Conservation (phyloP, 1,140 invertebrate species). For the Brachystomella parvula region DNA sequence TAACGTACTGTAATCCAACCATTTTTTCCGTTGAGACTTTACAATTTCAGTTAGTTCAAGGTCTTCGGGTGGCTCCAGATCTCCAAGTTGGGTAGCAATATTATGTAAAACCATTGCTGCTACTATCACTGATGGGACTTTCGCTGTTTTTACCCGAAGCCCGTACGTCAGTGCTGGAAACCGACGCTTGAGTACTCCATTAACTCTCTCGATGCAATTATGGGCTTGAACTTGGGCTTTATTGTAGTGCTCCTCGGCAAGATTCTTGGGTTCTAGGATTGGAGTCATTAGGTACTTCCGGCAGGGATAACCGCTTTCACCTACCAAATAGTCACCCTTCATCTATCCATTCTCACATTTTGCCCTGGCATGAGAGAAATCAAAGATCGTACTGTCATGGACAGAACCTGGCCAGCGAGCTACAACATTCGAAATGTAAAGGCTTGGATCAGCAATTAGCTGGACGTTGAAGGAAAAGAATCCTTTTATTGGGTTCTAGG, state of each 20-base stretch:
- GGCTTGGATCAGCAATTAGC: slow-evolving; percentile 25
- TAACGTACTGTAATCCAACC: neutral
- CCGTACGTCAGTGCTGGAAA: neutral
- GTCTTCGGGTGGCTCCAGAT: neutral
- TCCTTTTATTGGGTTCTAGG: slow-evolving; percentile 21
- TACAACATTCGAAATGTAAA: slow-evolving; percentile 30
- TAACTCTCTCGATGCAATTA: slow-evolving; percentile 7
- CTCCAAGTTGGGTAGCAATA: neutral
- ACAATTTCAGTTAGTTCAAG: neutral
- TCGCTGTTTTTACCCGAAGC: neutral
- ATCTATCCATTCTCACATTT: neutral
- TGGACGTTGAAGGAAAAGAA: slow-evolving; percentile 37
- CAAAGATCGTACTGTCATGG: slow-evolving; percentile 35
- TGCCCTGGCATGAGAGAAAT: neutral
- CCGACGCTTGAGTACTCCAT: slow-evolving; percentile 1
- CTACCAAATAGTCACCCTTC: neutral
- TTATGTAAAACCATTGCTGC: neutral
- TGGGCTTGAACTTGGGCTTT: neutral
- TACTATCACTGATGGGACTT: neutral
- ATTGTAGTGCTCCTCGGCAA: slow-evolving; percentile 19
- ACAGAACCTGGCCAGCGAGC: slow-evolving; percentile 35
- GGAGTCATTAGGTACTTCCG: slow-evolving; percentile 33
- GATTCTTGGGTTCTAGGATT: slow-evolving; percentile 22
- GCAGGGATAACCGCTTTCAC: slow-evolving; percentile 22
- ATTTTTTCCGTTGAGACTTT: neutral